A percentile compares a stretch with the other conserved stretches of the same genome.
Conservation (phyloP, 2,888 invertebrate species). For the Synanthedon formicaeformis region DNA sequence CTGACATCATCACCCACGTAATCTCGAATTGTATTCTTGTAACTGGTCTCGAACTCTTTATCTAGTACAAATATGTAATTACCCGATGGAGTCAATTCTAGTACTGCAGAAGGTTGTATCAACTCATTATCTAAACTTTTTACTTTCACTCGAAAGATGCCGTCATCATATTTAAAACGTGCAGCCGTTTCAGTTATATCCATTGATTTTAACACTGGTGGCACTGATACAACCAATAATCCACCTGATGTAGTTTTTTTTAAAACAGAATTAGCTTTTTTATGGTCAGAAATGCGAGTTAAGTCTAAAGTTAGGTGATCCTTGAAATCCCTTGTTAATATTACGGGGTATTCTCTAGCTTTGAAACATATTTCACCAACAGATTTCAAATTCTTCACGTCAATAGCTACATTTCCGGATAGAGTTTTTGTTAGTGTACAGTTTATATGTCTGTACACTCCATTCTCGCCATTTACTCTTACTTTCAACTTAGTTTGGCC, state of each 20-base stretch:
- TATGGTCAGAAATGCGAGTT: constrained; percentile 2
- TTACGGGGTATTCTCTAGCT: constrained; percentile 15
- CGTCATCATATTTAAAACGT: neutral
- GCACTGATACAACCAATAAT: constrained; percentile 13
- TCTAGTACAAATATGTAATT: constrained; percentile 38
- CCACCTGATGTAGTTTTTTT: constrained; percentile 19
- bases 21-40: constrained; percentile 18
- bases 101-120: constrained; percentile 21
- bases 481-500: constrained; percentile 3
- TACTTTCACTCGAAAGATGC: constrained; percentile 22
- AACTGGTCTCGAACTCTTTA: constrained; percentile 41
- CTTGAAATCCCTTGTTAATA: constrained; percentile 14
- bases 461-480: constrained; percentile 14
- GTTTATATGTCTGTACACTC: constrained; percentile 9
- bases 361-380: constrained; percentile 11
- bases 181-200: constrained; percentile 2
- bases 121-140: constrained; percentile 13
- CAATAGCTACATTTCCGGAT: constrained; percentile 20
- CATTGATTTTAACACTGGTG: constrained; percentile 8
- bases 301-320: constrained; percentile 15
- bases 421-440: constrained; percentile 16
- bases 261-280: constrained; percentile 17
- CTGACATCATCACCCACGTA: constrained; percentile 16
- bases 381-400: constrained; percentile 11
- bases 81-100: constrained; percentile 29